Base-by-base conservation (phyloP, 2,797 vertebrate genomes). In the Sibirionetta formosa region DNA sequence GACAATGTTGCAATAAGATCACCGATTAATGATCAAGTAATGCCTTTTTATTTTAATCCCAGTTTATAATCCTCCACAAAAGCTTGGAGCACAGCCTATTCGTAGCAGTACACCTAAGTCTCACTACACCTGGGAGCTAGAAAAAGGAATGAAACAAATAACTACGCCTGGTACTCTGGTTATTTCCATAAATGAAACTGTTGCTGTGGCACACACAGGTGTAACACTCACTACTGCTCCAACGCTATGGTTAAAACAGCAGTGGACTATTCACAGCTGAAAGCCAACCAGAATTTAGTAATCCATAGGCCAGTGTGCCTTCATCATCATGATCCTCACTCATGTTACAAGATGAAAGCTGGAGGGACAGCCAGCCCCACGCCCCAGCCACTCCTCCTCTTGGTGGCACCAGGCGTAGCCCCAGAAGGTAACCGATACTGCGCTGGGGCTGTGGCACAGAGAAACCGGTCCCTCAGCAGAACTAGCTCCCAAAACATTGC, bases 301-400 rank as follows among this genome's bases (percentile, higher is more conserved):
- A 53, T 42, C 26, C 65, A 24, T 40, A 69, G 0, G 17, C 4
- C 1, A 20, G 24, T 5, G 36, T 4, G 3, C 63, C 80, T 63
- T 57, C 80, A 14, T n/a, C 15, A 19, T 44, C 2, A 16, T 0
- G 23, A 70, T 63, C 8, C 46, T 46, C 4, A 15, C 46, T 46
- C 4, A 15, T 0, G 0, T 33, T 42, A 6, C 3, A 7, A 16
- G 40, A 40, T 7, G 0, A 7, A 14, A 78, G 82, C 60, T 48
- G 35, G 36, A 51, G 50, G 4, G 27, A 35, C 5, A 66, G 70
- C 51, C 64, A 0, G 3, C 3, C 51, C 76, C 63, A 26, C 2
- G 1, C 40, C 54, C 38, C 53, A 29, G 20, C 6, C 3, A 2
- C 6, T 26, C 56, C n/a, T 78, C 36, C 2, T 0, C 20, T 7